Evolutionary conservation across 1,140 invertebrate species (phyloP), one percentile per base, ranked within the genome.

Genomic region (Saccostrea echinata): DNA sequence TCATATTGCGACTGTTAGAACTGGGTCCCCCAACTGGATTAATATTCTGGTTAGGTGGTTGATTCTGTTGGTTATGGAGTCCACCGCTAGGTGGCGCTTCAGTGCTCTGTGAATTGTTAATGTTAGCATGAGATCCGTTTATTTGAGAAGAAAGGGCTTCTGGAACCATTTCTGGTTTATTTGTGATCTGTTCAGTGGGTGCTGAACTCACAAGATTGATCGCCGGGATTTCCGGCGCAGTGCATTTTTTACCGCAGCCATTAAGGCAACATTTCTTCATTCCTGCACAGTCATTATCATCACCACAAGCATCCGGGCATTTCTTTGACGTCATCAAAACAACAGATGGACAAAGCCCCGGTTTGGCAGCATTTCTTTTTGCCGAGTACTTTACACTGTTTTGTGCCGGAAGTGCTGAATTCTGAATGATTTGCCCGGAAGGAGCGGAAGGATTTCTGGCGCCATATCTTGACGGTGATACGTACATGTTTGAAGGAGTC

Each of bases 251-350:
- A 27, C 64, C 64, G 27, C 64, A 71, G 2, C 64, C 64, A 71
- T 71, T 33, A 30, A 24, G 64, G 27, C 64, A 71, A 24, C 64
- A 71, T 30, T 71, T 71, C 8, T 27, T 71, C 64, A 71, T 71
- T 8, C 64, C 64, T 13, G 27, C 27, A 27, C 64, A 71, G 64
- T 71, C 64, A 24, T 71, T 71, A 30, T 71, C 64, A 71, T 71
- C 64, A 13, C 64, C 64, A 30, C 64, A 71, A 12, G 27, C 24
- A 30, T 71, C 64, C 24, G 64, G 24, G 27, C 64, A 71, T 71
- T 71, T 71, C 13, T 24, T 24, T 24, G 64, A 71, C 64, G 64
- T 71, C 27, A 71, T 71, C 27, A 71, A 71, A 13, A 71, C 64
- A 8, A 71, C 64, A 27, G 64, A 71, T 11, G 64, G 64, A 71